A percentile compares a stretch with the other conserved stretches of the same genome.
These are phyloP conservation scores for Desmophyllum pertusum DNA, from an alignment of 92 coral and sea anemone genomes.

Conservation along the genomic window DNA sequence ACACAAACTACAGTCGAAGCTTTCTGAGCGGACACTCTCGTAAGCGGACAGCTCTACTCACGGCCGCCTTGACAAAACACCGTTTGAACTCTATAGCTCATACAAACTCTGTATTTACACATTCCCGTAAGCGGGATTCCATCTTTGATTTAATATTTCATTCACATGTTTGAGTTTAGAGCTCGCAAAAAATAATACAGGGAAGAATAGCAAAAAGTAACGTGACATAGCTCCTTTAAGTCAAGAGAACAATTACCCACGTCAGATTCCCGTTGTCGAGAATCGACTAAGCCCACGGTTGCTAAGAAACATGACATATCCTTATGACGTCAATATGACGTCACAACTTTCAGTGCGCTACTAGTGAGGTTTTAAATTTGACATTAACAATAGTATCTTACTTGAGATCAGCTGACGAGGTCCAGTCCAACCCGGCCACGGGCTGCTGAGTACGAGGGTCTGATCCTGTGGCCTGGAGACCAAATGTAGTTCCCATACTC, in stretches of 20 bases:
- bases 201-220: not conserved
- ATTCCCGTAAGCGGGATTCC: no score
- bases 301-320: not conserved
- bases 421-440: conserved; percentile 71
- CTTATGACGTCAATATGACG: not conserved
- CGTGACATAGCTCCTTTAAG: not conserved
- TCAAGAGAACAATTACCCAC: not conserved
- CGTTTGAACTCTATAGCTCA: no score
- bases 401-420: conserved; percentile 40
- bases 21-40: no score
- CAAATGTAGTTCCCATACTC: conserved; percentile 68
- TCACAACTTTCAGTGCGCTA: not conserved
- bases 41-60: no score
- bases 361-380: not conserved
- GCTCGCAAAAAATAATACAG: no score
- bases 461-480: conserved; percentile 71
- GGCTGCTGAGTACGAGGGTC: conserved; percentile 75
- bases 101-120: no score
- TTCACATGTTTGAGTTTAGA: no score
- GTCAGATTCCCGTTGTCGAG: no score
- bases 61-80: no score
- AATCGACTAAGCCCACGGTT: not conserved
- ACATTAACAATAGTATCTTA: no score
- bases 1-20: no score
- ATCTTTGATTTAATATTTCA: no score